Conservation (phyloP, 2,113 vertebrate genomes). For the Thunnus maccoyii region DNA sequence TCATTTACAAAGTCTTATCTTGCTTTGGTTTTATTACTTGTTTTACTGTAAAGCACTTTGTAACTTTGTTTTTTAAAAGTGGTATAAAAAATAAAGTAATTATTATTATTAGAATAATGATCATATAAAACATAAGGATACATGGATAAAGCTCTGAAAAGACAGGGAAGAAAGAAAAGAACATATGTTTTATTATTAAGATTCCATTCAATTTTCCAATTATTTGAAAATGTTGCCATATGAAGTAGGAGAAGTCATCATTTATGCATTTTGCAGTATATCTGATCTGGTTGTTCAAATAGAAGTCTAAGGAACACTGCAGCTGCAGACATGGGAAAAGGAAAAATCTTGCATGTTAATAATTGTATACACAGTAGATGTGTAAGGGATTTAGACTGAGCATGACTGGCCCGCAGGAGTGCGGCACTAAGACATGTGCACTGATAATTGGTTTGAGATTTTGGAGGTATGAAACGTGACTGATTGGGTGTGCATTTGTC, state of each 20-base stretch:
- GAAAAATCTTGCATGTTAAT: not conserved
- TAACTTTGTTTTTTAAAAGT: no score
- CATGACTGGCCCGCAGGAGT: slow-evolving; percentile 3
- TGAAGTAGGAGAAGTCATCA: not conserved
- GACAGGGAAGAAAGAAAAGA: no score
- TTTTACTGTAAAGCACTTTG: no score
- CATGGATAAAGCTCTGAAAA: not conserved
- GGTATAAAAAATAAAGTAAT: no score
- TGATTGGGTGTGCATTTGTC: slow-evolving; percentile 15
- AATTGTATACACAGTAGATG: not conserved
- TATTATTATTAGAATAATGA: no score
- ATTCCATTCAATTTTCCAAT: not conserved
- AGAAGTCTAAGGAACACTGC: not conserved
- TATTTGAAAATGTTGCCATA: not conserved
- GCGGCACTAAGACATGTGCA: not conserved
- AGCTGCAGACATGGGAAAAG: not conserved
- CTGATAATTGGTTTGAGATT: slow-evolving; percentile 29
- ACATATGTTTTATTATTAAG: no score
- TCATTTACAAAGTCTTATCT: no score
- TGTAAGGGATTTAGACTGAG: slow-evolving; percentile 4
- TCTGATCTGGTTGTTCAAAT: slow-evolving; percentile 7
- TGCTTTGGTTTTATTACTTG: no score
- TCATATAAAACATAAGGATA: not conserved
- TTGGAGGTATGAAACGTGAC: slow-evolving; percentile 31
- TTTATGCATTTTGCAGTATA: slow-evolving; percentile 21